A percentile compares a stretch with the other conserved stretches of the same genome.
phyloP scores from a whole-genome alignment of 2,113 vertebrate species.

The Corythornis cristatus region DNA sequence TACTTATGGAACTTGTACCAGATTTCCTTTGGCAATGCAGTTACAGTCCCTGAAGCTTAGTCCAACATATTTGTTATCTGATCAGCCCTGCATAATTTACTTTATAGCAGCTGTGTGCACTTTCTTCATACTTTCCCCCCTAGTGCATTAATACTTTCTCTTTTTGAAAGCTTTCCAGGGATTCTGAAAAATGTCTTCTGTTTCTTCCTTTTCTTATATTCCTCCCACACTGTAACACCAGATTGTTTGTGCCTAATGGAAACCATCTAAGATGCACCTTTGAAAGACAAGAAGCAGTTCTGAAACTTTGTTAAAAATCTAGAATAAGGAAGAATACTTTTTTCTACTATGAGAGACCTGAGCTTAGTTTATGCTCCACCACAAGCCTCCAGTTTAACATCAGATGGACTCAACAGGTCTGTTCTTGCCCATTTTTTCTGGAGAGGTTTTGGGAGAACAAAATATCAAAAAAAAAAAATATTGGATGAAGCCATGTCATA shows the following conservation, averaged over 20 bases:
- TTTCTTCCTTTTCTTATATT: not conserved
- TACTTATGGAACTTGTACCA: not conserved
- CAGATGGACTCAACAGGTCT: not conserved
- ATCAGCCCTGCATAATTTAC: constrained; percentile 14
- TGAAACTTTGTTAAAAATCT: not conserved
- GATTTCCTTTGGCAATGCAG: not conserved
- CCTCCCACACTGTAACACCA: not conserved
- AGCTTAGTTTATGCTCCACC: not conserved
- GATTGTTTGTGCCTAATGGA: not conserved
- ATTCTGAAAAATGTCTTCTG: not conserved
- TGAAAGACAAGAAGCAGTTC: not conserved
- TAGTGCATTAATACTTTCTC: not conserved
- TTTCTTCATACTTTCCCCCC: not conserved
- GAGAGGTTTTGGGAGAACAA: not conserved
- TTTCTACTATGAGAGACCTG: not conserved
- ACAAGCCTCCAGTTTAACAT: not conserved
- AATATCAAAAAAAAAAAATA: not conserved
- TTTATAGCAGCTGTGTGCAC: constrained; percentile 5
- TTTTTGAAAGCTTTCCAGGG: not conserved
- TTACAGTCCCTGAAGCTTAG: not conserved
- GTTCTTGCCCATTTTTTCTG: not conserved
- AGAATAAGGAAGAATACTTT: not conserved
- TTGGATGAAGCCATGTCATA: not conserved
- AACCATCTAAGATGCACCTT: not conserved
- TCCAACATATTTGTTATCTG: constrained; percentile 6